Conservation (phyloP, 2,113 vertebrate genomes). For the Megaleporinus macrocephalus region DNA sequence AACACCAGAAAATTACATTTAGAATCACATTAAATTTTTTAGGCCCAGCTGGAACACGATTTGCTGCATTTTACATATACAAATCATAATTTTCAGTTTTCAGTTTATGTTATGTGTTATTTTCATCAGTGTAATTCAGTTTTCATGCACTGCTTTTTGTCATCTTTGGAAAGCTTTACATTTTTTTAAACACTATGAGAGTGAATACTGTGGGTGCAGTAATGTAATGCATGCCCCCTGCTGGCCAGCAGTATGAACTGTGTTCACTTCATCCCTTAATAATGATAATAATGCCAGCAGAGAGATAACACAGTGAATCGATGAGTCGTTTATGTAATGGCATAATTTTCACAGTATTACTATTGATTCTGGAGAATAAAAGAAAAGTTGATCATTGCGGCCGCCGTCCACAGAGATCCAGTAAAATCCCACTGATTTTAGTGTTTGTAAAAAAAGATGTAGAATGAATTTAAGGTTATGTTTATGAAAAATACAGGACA, state of each 20-base stretch:
- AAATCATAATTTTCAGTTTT: too few relatives aligned
- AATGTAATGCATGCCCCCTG: constrained; percentile 9
- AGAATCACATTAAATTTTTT: too few relatives aligned
- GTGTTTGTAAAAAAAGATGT: neutral
- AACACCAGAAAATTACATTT: too few relatives aligned
- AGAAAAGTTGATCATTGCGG: neutral
- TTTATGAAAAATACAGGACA: neutral
- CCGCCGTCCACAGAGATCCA: neutral
- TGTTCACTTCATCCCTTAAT: neutral
- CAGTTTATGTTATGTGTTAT: too few relatives aligned
- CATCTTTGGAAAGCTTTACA: neutral
- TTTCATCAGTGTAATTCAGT: too few relatives aligned
- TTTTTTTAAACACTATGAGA: neutral
- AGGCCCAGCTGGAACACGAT: too few relatives aligned
- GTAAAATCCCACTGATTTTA: neutral
- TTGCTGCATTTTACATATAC: too few relatives aligned
- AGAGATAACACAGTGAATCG: neutral
- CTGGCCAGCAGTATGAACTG: constrained; percentile 19
- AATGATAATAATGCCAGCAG: neutral
- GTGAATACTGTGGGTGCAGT: neutral
- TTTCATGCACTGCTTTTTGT: neutral
- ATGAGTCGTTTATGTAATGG: neutral
- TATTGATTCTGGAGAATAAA: neutral
- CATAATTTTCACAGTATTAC: neutral
- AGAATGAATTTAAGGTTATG: neutral